phyloP scores from a whole-genome alignment of 2,888 invertebrate genomes.

The Branchipolynoe longqiensis region DNA sequence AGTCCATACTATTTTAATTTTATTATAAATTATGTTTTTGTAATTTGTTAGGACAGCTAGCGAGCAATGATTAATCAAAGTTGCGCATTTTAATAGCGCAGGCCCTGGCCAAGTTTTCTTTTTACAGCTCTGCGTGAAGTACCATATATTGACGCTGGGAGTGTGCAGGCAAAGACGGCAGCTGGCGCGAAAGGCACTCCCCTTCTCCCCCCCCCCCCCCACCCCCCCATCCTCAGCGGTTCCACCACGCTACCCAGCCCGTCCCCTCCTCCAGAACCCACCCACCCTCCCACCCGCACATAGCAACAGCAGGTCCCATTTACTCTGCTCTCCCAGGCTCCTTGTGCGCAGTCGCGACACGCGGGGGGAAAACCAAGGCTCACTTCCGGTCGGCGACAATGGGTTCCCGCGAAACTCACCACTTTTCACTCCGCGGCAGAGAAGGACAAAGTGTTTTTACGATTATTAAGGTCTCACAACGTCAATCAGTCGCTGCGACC shows the following conservation, averaged over 20 bases:
- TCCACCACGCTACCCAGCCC: neutral
- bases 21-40: no score
- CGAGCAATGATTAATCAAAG: constrained; percentile 41
- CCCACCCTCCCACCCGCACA: neutral
- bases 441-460: constrained; percentile 51
- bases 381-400: constrained; percentile 31
- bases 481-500: constrained; percentile 28
- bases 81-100: constrained; percentile 11
- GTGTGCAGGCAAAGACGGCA: constrained; percentile 3
- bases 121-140: constrained; percentile 18
- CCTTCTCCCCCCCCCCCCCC: neutral
- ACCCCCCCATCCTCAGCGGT: neutral
- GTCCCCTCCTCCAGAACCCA: neutral
- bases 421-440: constrained; percentile 23
- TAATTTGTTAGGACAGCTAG: no score
- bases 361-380: constrained; percentile 14
- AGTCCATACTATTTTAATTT: no score
- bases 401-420: neutral
- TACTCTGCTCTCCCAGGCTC: constrained; percentile 16
- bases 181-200: neutral
- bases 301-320: constrained; percentile 30
- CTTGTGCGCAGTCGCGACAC: neutral
- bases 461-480: constrained; percentile 38
- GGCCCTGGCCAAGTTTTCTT: neutral
- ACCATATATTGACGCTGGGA: constrained; percentile 30